Evolutionary conservation across 2,113 vertebrate genomes (phyloP), one percentile per base, ranked within the genome.

Genomic region (Amazona vittata): DNA sequence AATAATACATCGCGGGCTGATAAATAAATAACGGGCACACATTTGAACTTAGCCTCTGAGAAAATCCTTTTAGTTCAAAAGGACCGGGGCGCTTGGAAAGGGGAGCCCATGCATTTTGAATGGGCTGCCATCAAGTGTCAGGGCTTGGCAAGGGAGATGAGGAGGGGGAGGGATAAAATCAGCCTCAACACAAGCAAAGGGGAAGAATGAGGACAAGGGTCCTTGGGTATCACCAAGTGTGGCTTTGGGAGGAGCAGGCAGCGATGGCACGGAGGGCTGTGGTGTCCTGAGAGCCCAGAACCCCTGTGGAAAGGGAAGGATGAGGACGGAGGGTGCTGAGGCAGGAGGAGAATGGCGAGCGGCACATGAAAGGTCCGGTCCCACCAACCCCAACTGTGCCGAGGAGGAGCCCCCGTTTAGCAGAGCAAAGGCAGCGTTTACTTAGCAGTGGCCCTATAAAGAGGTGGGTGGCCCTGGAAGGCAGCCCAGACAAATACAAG

Each of bases 31-130:
- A 97, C 96, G 91, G 95, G 49, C 95, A 6, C 5, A 91, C 96
- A 96, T 97, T 95, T 97, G 95, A 96, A 95, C 96, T 94, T 96
- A 60, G 96, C 96, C 96, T 96, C 93, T 89, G 96, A 96, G 93
- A 91, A 97, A 96, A 97, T 97, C 96, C 95, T 97, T 93, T 89
- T 89, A 89, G 95, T 96, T 97, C 96, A 95, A 96, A 96, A 95
- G 95, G 95, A 94, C 24, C 35, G 24, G 86, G 96, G 67, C 25
- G 47, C 91, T 59, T 21, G 83, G 93, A 60, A 91, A 71, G 79
- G 93, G 93, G 83, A 90, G 93, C 65, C 67, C 86, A 80, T 92
- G 96, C 93, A 92, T 94, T 96, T 95, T 88, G 94, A 95, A 96
- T 94, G 93, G 83, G 93, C 91, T 85, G 94, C 91, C 93, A 86